Evolutionary conservation across 2,113 vertebrate genomes (phyloP), one percentile per base, ranked within the genome.

Genomic region (Poecile atricapillus): DNA sequence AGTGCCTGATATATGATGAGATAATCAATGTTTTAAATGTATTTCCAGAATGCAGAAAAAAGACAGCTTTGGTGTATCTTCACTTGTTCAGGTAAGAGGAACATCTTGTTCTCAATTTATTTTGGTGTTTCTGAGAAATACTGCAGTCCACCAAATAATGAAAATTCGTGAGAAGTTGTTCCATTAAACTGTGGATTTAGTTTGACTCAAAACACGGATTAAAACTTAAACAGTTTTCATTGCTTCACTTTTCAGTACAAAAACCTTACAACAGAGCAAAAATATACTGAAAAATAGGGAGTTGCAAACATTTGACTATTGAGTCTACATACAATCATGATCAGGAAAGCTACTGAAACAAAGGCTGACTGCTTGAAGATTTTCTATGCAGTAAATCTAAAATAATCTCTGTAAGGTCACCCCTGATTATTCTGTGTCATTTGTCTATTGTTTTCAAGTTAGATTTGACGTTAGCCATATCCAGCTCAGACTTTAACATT

Each of bases 201-300:
- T 78, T 74, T 50, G 35, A 70, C 39, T 87, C 44, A 87, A 83
- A 56, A 64, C 68, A 60, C 30, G 10, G 41, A 70, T 80, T 46
- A 84, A 90, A 68, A 83, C 24, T 83, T 75, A 81, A 55, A 68
- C 17, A 27, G 27, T 25, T 94, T 35, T 65, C 64, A 70, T 43
- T 77, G 18, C 33, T 93, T 93, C 23, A 65, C 19, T 94, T 91
- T 24, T 84, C 50, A 74, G 28, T 78, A 81, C 19, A 71, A 85
- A 90, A 92, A 2, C 21, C 17, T 53, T 85, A 27, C 30, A 68
- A 69, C 4, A 18, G 52, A 83, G 46, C 0, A 62, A 56, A 93
- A 70, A 37, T 39, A 35, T 24, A 13, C 35, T 3, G 2, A 69
- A 69, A 77, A 55, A 63, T 3, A 65, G 16, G 20, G 25, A 70